Evolutionary conservation across 2,888 invertebrate genomes (phyloP).

Genomic region (Rhamnusium bicolor): DNA sequence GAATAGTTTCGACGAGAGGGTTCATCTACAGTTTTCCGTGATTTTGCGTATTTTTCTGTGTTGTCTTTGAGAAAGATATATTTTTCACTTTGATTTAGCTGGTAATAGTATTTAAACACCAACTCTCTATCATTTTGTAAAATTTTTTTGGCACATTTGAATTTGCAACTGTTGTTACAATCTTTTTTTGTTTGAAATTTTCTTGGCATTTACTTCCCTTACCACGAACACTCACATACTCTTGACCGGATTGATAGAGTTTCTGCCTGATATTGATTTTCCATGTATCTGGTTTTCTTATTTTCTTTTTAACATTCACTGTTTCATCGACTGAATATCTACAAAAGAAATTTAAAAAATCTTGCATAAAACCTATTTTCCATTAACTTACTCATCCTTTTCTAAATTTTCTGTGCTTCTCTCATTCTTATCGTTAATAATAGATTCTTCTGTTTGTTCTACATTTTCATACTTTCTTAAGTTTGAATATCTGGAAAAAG

Average conservation of each 20-base stretch:
- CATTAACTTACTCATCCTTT: too few species aligned
- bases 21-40: slow-evolving; percentile 29
- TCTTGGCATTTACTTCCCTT: too few species aligned
- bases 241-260: slow-evolving; percentile 28
- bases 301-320: slow-evolving; percentile 7
- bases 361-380: too few species aligned
- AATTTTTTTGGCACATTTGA: slow-evolving; percentile 22
- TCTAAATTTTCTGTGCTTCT: too few species aligned
- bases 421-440: too few species aligned
- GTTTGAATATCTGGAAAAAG: too few species aligned
- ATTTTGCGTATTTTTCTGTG: slow-evolving; percentile 32
- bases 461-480: too few species aligned
- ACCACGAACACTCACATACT: not conserved
- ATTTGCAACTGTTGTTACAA: slow-evolving; percentile 7
- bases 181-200: not conserved
- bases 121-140: slow-evolving; percentile 26
- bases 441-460: too few species aligned
- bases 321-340: not conserved
- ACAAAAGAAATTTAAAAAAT: too few species aligned
- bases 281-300: slow-evolving; percentile 22
- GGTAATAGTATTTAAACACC: slow-evolving; percentile 31
- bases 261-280: slow-evolving; percentile 19
- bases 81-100: slow-evolving; percentile 38
- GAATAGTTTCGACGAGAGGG: not conserved
- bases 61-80: slow-evolving; percentile 20